These are phyloP conservation scores for Chloroceryle amazona DNA, from an alignment of 2,797 vertebrate genomes.

Conservation along the genomic window DNA sequence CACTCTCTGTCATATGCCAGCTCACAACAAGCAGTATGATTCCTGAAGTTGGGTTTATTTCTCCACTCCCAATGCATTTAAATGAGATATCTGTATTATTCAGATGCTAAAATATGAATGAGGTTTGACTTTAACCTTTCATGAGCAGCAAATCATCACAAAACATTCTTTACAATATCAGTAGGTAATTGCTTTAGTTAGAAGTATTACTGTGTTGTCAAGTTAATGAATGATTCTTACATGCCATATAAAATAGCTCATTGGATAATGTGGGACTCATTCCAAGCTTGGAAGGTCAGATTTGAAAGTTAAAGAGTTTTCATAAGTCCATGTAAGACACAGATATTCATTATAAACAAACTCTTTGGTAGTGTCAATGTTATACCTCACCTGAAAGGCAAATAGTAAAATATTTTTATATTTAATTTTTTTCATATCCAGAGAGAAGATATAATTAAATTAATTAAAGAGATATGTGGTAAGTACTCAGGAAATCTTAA, in stretches of 20 bases:
- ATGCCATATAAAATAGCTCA: background rate
- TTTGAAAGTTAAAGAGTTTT: background rate
- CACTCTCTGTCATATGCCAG: background rate
- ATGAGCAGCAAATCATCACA: background rate
- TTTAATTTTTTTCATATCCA: constrained; percentile 36
- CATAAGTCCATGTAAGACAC: background rate
- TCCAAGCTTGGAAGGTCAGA: background rate
- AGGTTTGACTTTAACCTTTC: background rate
- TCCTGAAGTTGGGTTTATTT: background rate
- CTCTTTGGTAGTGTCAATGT: background rate
- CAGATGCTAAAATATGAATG: background rate
- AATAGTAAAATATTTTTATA: background rate
- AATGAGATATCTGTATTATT: background rate
- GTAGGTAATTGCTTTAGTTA: background rate
- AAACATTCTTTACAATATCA: background rate
- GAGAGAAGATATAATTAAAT: constrained; percentile 92
- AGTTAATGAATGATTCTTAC: background rate
- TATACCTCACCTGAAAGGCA: background rate
- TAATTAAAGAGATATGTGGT: constrained; percentile 95
- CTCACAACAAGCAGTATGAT: background rate
- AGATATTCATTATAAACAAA: background rate
- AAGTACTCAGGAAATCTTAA: constrained; percentile 71
- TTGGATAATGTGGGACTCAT: background rate
- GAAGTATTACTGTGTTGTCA: background rate
- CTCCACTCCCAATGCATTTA: background rate